Base-by-base conservation (phyloP, 2,113 vertebrate species). In the Apodemus sylvaticus region DNA sequence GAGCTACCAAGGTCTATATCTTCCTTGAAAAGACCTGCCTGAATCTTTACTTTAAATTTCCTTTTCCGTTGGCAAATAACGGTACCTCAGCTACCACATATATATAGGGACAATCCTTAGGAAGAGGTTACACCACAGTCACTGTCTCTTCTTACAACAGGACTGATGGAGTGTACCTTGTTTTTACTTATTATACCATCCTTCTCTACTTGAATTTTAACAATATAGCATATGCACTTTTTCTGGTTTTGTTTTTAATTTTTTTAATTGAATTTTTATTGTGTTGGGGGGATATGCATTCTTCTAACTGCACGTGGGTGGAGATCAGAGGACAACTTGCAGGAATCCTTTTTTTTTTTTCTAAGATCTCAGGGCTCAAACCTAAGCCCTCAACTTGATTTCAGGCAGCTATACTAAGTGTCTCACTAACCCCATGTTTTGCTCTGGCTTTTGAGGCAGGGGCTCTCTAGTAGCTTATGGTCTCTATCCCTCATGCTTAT, bases 171-270 rank as follows among this genome's bases (percentile, higher is more conserved):
- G 1, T 29, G 45, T 16, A 9, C 24, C 12, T 14, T 31, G n/a
- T 58, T 81, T 89, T 81, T 64, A 88, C 51, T 79, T 88, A 81
- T 31, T 22, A 55, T 10, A n/a, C 17, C n/a, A n/a, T n/a, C 4
- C 51, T 53, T 95, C 66, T 45, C 55, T 55, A 87, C 22, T 90
- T 42, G 42, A 94, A 94, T 64, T 95, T 45, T 93, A 93, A 42
- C 11, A 74, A 89, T 5, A n/a, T 7, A 11, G 24, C 20, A 22
- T 73, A 39, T 51, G 29, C 14, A 60, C 5, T 13, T 26, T 64
- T 45, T 85, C 24, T 34, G 36, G 76, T 29, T 51, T 39, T 79
- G 76, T 86, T 85, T 42, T 31, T 14, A 62, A 45, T 85, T 85
- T 34, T 74, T 58, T 78, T 48, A 48, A 78, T 53, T 78, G 26